phyloP scores from a whole-genome alignment of 2,113 vertebrate genomes.

The Hiodon tergisus region DNA sequence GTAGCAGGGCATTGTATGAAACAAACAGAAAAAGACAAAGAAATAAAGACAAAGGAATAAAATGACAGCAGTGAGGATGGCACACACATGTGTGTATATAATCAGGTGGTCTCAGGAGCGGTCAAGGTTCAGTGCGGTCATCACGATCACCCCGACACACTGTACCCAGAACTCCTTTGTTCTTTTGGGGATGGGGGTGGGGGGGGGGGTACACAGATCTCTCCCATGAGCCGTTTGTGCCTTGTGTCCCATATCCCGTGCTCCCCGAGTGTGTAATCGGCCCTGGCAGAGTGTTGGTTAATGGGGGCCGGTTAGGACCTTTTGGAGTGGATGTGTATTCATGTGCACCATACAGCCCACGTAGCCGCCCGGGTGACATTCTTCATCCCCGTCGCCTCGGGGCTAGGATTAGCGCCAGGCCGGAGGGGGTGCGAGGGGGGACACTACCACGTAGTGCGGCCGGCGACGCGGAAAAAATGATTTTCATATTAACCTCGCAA shows the following conservation, averaged over 20 bases:
- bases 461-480: slow-evolving; percentile 78
- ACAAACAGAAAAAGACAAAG: too few species aligned
- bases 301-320: slow-evolving; percentile 55
- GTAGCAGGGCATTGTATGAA: too few species aligned
- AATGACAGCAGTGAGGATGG: too few species aligned
- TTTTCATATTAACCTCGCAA: slow-evolving; percentile 88
- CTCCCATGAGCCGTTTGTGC: slow-evolving; percentile 45
- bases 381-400: slow-evolving; percentile 72
- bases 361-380: slow-evolving; percentile 66
- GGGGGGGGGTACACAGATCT: slow-evolving; percentile 48
- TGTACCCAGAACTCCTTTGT: slow-evolving; percentile 47
- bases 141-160: slow-evolving; percentile 38
- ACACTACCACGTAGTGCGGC: slow-evolving; percentile 65
- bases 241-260: slow-evolving; percentile 41
- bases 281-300: slow-evolving; percentile 68
- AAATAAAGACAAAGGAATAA: too few species aligned
- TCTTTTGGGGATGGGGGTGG: slow-evolving; percentile 38
- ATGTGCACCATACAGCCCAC: slow-evolving; percentile 57
- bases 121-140: slow-evolving; percentile 40
- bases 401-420: slow-evolving; percentile 88
- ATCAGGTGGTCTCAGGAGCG: slow-evolving; percentile 22
- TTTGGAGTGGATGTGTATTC: slow-evolving; percentile 60
- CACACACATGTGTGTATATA: too few species aligned
- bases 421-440: slow-evolving; percentile 36
- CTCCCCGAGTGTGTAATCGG: slow-evolving; percentile 60